A percentile compares a stretch with the other conserved stretches of the same genome.
These are phyloP conservation scores for Pollenia griseotomentosa DNA, from an alignment of 2,888 invertebrate genomes.

Conservation along the genomic window DNA sequence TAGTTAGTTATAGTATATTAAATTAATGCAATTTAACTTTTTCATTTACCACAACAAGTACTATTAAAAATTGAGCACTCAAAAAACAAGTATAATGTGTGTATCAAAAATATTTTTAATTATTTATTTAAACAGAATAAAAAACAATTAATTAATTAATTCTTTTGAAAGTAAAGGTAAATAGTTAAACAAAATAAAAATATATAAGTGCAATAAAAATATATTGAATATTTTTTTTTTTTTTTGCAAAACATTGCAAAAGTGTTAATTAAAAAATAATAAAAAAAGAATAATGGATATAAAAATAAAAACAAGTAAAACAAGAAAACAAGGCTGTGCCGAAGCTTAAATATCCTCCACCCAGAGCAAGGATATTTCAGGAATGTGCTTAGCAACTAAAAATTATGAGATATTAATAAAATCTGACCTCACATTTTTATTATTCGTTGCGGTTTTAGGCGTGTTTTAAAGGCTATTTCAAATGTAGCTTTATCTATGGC, in stretches of 20 bases:
- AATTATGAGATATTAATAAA: no score
- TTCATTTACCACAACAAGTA: not conserved
- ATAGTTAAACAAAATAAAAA: not conserved
- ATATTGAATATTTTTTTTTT: not conserved
- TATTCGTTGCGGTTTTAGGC: no score
- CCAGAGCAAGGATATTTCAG: no score
- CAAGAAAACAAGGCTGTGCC: no score
- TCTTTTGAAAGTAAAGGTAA: not conserved
- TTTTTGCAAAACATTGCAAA: not conserved
- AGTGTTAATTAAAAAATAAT: constrained; percentile 49
- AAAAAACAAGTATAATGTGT: not conserved
- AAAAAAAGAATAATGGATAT: not conserved
- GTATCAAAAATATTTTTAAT: constrained; percentile 26
- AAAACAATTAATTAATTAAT: constrained; percentile 35
- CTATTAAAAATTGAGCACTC: not conserved
- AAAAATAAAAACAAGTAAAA: not conserved
- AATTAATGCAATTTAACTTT: no score
- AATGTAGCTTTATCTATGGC: no score
- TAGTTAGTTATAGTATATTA: no score
- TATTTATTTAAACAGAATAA: constrained; percentile 31
- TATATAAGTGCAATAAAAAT: constrained; percentile 14
- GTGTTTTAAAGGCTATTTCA: no score
- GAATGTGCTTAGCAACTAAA: no score
- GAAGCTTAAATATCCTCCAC: no score
- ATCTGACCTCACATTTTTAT: no score